Percentiles rank a stretch among this genome's conserved stretches.
These are phyloP conservation scores for Potorous gilbertii DNA, from an alignment of 2,797 vertebrate genomes.

Conservation along the genomic window DNA sequence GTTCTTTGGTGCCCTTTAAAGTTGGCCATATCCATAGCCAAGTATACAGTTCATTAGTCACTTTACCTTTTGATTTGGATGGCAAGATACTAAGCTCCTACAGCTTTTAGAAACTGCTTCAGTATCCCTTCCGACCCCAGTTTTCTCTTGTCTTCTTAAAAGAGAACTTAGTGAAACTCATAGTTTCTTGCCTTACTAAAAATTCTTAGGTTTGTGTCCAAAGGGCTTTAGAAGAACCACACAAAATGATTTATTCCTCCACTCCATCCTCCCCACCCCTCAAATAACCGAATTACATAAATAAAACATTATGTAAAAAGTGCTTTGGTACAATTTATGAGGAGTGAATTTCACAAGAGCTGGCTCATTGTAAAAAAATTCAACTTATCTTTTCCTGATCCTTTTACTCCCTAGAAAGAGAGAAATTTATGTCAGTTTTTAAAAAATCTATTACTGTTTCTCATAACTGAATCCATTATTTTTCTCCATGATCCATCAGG, in stretches of 20 bases:
- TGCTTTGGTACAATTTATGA: slow-evolving; percentile 78
- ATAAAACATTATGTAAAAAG: slow-evolving; percentile 83
- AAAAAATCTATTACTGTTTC: slow-evolving; percentile 82
- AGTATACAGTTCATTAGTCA: neutral
- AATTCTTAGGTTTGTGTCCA: slow-evolving; percentile 74
- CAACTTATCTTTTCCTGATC: slow-evolving; percentile 81
- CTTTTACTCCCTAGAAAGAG: slow-evolving; percentile 81
- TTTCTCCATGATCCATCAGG: slow-evolving; percentile 81
- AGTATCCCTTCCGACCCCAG: slow-evolving; percentile 40
- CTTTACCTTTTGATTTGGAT: slow-evolving; percentile 47
- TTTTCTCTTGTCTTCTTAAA: slow-evolving; percentile 63
- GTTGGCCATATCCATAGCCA: neutral
- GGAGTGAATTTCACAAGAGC: slow-evolving; percentile 80
- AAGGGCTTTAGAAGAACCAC: slow-evolving; percentile 74
- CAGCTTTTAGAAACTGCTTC: neutral
- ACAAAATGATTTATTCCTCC: slow-evolving; percentile 76
- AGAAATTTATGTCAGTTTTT: slow-evolving; percentile 82
- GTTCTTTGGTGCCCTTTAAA: neutral
- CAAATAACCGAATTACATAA: slow-evolving; percentile 84
- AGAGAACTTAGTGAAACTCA: slow-evolving; percentile 63
- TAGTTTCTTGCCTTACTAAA: slow-evolving; percentile 66
- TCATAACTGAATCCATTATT: slow-evolving; percentile 84
- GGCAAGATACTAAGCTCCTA: slow-evolving; percentile 29
- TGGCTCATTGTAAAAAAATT: slow-evolving; percentile 78
- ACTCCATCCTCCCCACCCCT: slow-evolving; percentile 54